Evolutionary conservation across 2,888 invertebrate species (phyloP).

Genomic region (Sinhomidia bicolor): DNA sequence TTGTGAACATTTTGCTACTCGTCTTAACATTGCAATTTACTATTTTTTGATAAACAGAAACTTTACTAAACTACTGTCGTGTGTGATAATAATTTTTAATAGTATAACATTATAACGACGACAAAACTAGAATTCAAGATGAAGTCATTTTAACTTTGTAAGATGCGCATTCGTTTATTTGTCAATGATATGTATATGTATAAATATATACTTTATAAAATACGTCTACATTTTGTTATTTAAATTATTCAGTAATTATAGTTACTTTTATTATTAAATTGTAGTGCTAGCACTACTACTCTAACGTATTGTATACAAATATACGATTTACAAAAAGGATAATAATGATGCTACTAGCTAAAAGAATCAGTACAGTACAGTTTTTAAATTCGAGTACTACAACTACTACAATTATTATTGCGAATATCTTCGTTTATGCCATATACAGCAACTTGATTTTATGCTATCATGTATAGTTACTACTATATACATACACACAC

Average conservation of each 20-base stretch:
- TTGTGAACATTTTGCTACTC: background rate
- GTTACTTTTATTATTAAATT: background rate
- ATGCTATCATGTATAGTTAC: too few species aligned
- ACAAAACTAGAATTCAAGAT: background rate
- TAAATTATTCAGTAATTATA: background rate
- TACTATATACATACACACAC: background rate
- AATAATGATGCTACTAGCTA: background rate
- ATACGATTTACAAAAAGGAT: conserved; percentile 3
- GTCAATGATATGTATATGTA: background rate
- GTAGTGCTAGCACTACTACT: background rate
- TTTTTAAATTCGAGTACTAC: background rate
- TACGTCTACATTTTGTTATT: background rate
- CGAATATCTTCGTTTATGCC: background rate
- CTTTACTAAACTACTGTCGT: conserved; percentile 35
- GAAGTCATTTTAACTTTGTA: background rate
- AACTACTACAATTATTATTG: background rate
- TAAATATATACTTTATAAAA: background rate
- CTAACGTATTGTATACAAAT: background rate
- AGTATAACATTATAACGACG: background rate
- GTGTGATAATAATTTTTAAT: conserved; percentile 50
- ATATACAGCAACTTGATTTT: background rate
- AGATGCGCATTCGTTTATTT: background rate
- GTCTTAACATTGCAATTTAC: conserved; percentile 12
- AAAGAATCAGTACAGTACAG: background rate
- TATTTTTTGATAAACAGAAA: conserved; percentile 1